Evolutionary conservation across 1,140 invertebrate genomes (phyloP), one percentile per base, ranked within the genome.

Genomic region (Dendroctonus ponderosae): DNA sequence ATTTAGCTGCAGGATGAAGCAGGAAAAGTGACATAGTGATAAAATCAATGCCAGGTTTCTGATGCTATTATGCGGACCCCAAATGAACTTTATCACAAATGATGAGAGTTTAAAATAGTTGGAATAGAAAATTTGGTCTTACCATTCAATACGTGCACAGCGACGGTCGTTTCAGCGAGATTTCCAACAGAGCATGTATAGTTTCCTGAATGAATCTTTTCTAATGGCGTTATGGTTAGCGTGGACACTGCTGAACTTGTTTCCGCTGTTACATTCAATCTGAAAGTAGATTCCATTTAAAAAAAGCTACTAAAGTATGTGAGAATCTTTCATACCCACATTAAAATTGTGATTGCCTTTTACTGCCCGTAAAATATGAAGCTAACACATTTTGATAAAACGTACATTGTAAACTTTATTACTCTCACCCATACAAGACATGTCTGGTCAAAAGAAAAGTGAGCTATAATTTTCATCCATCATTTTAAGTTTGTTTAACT

Each of bases 71-170:
- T 46, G 44, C 9, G 44, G 5, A 11, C 2, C 9, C 12, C 12
- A 46, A 11, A 46, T 46, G 12, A 11, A 26, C 14, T 5, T 52
- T 9, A 9, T 52, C 37, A 26, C 26, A 26, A 26, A 26, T 2
- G 26, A 58, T 58, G 6, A 14, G 11, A 14, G 42, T 60, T 60
- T 60, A 44, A 48, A 60, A 60, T 14, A 48, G 14, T 49, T 49
- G 11, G 48, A 62, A 62, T 42, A 46, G 44, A 54, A 54, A 54
- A 60, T 49, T 26, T 26, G 26, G 26, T 46, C 74, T 79, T 81
- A 81, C 83, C 83, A 70, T 84, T 83, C 56, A 84, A 78, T 49
- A 84, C 80, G 72, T 84, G 82, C 60, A 84, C 81, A 43, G 79
- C 74, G 12, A 84, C 80, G 12, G 81, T 80, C 15, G 80, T 79